These are phyloP conservation scores for Heliornis fulica DNA, from an alignment of 2,113 vertebrate species.

Conservation along the genomic window DNA sequence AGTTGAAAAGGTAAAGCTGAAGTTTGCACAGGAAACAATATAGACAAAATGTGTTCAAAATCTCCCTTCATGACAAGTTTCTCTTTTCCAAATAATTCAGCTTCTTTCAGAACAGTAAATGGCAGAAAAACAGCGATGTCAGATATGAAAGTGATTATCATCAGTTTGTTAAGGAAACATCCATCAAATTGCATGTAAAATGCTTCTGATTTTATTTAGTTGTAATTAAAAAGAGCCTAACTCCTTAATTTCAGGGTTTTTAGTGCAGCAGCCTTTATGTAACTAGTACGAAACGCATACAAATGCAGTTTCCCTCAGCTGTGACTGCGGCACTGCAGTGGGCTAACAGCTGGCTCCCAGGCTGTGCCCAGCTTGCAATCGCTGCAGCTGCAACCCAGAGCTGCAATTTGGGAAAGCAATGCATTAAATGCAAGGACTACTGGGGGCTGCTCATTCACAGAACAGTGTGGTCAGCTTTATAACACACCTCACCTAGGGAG, in stretches of 20 bases:
- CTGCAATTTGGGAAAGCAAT: not conserved
- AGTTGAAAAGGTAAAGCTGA: constrained; percentile 41
- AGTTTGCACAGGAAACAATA: constrained; percentile 19
- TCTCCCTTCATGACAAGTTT: not conserved
- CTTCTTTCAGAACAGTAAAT: not conserved
- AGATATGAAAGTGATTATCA: not conserved
- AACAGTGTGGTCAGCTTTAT: not conserved
- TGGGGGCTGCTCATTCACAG: not conserved
- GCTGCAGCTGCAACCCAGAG: not conserved
- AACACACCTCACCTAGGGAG: rapidly evolving
- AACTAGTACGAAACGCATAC: not conserved
- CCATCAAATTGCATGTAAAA: not conserved
- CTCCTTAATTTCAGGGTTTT: not conserved
- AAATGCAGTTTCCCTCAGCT: not conserved
- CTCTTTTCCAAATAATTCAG: not conserved
- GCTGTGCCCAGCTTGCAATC: not conserved
- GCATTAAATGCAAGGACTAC: not conserved
- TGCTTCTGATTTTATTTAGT: not conserved
- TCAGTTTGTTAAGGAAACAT: not conserved
- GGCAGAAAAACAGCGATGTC: not conserved
- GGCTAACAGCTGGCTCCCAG: not conserved
- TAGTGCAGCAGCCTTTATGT: not conserved
- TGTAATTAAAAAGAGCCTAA: not conserved
- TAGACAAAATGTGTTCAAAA: not conserved
- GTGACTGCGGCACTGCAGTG: not conserved